Percentiles rank a stretch among this genome's conserved stretches.
Conservation (phyloP, 2,797 vertebrate species). For the Catharus ustulatus region DNA sequence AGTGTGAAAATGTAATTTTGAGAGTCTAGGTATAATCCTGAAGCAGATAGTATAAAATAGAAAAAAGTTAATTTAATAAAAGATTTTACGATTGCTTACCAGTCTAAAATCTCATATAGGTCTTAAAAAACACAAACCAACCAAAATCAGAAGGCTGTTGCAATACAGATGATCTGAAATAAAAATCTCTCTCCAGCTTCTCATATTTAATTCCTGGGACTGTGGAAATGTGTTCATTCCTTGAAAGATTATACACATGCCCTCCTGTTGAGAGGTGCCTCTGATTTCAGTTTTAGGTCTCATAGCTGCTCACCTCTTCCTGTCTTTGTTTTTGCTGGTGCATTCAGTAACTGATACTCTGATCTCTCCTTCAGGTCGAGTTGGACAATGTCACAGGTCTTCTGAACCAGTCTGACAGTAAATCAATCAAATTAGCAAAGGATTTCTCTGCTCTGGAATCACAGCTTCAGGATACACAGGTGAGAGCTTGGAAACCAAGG, state of each 20-base stretch:
- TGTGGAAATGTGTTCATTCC: background rate
- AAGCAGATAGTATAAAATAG: background rate
- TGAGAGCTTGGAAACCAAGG: constrained; percentile 48
- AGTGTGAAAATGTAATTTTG: background rate
- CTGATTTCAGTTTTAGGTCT: background rate
- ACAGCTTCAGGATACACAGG: constrained; percentile 95
- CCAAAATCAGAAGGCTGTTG: background rate
- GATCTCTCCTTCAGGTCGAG: constrained; percentile 79
- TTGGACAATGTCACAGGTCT: constrained; percentile 88
- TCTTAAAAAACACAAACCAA: background rate
- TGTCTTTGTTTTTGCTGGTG: background rate
- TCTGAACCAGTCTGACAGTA: constrained; percentile 89
- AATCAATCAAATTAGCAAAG: constrained; percentile 92
- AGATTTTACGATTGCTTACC: background rate
- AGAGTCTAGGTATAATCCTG: background rate
- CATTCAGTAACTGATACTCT: background rate
- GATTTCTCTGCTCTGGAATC: constrained; percentile 92
- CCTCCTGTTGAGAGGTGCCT: background rate
- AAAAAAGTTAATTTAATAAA: background rate
- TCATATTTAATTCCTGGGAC: background rate
- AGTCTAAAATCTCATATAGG: background rate
- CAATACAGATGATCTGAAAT: background rate
- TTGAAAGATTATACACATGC: background rate
- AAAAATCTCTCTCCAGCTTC: background rate
- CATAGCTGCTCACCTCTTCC: background rate